These are phyloP conservation scores for Watsonalla binaria DNA, from an alignment of 2,888 invertebrate species.

Conservation along the genomic window DNA sequence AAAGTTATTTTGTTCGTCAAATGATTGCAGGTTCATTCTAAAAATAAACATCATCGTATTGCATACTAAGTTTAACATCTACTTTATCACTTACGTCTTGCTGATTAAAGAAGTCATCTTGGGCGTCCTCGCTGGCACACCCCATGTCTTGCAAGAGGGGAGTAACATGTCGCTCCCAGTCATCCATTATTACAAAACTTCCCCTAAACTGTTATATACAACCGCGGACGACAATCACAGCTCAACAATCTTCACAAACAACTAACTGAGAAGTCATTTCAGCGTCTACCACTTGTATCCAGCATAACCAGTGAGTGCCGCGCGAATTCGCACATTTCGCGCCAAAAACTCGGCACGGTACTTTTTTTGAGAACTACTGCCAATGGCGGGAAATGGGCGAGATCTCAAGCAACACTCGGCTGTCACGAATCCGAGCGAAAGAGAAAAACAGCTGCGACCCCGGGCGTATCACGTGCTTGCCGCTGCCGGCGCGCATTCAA, in stretches of 20 bases:
- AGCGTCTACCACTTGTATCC: slow-evolving; percentile 44
- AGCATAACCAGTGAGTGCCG: slow-evolving; percentile 27
- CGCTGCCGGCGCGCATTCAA: slow-evolving; percentile 72
- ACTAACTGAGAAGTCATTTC: slow-evolving; percentile 45
- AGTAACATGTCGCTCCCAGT: slow-evolving; percentile 80
- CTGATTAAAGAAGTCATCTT: slow-evolving; percentile 79
- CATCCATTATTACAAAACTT: slow-evolving; percentile 69
- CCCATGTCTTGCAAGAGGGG: slow-evolving; percentile 80
- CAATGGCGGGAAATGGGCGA: slow-evolving; percentile 67
- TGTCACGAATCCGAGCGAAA: slow-evolving; percentile 66
- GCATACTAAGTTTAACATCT: slow-evolving; percentile 6
- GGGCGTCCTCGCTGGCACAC: slow-evolving; percentile 73
- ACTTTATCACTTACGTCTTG: slow-evolving; percentile 74
- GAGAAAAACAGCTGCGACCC: slow-evolving; percentile 67
- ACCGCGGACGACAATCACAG: slow-evolving; percentile 53
- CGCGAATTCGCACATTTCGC: slow-evolving; percentile 55
- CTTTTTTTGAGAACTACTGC: slow-evolving; percentile 45
- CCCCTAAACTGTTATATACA: slow-evolving; percentile 34
- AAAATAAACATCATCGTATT: too few species aligned
- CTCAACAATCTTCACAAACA: slow-evolving; percentile 55
- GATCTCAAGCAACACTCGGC: slow-evolving; percentile 67
- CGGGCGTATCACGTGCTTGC: slow-evolving; percentile 72
- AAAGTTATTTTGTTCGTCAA: too few species aligned
- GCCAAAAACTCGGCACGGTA: slow-evolving; percentile 65
- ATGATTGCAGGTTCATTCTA: too few species aligned